phyloP scores from a whole-genome alignment of 2,888 invertebrate genomes.

The Drosophila imparisetae region DNA sequence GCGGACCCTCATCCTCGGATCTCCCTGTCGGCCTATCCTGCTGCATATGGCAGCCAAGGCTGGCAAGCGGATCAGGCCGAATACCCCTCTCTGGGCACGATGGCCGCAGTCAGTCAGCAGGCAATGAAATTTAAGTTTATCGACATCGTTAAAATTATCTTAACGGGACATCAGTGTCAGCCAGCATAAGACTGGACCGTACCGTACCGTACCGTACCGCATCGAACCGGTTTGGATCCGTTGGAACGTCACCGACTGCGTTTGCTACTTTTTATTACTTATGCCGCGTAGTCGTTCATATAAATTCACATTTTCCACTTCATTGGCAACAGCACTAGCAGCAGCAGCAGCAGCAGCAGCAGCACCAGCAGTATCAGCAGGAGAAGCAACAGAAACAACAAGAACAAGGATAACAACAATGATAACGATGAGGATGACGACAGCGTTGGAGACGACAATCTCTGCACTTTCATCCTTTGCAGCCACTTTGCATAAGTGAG shows the following conservation, averaged over 20 bases:
- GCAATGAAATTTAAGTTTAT: constrained; percentile 81
- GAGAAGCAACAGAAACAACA: constrained; percentile 2
- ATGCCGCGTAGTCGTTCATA: constrained; percentile 70
- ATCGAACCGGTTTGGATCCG: not conserved
- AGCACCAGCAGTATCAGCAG: not conserved
- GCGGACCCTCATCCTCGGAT: not conserved
- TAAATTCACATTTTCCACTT: constrained; percentile 80
- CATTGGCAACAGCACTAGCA: constrained; percentile 57
- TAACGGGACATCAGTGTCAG: constrained; percentile 73
- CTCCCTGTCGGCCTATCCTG: not conserved
- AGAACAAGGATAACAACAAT: constrained; percentile 26
- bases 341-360: constrained; percentile 11
- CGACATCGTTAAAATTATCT: constrained; percentile 80
- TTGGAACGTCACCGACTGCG: constrained; percentile 29
- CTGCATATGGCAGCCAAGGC: constrained; percentile 5
- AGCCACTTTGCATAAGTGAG: constrained; percentile 72
- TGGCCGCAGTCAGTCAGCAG: constrained; percentile 42
- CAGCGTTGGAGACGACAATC: constrained; percentile 48
- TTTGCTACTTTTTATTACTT: constrained; percentile 68
- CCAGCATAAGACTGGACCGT: constrained; percentile 12
- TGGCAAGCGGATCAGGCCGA: constrained; percentile 22
- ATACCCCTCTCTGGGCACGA: not conserved
- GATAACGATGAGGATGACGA: constrained; percentile 29
- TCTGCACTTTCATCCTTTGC: constrained; percentile 46
- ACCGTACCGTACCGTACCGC: not conserved